Conservation (phyloP, 2,888 invertebrate species). For the Liposcelis brunnea region DNA sequence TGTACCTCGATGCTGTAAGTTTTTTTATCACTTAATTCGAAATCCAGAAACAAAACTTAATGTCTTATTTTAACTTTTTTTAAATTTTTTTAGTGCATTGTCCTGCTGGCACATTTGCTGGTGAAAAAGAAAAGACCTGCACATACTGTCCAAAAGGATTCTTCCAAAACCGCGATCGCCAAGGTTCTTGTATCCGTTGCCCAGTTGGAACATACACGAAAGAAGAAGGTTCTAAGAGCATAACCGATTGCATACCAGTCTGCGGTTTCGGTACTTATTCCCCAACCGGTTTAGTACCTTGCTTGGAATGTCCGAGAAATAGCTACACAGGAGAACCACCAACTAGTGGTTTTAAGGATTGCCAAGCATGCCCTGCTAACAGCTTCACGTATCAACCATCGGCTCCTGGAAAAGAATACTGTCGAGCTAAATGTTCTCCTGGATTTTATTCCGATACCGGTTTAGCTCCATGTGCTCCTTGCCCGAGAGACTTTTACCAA, state of each 20-base stretch:
- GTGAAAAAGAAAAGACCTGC: constrained; percentile 78
- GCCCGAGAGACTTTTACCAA: constrained; percentile 86
- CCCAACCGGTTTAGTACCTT: constrained; percentile 83
- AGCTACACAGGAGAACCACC: constrained; percentile 80
- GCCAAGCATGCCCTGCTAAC: constrained; percentile 78
- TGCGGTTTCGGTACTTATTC: constrained; percentile 94
- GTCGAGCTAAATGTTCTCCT: constrained; percentile 72
- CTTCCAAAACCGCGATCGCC: constrained; percentile 83
- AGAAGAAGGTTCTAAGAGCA: constrained; percentile 70
- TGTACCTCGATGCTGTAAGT: constrained; percentile 80
- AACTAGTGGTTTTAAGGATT: constrained; percentile 79
- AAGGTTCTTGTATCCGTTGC: constrained; percentile 78
- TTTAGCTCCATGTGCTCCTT: constrained; percentile 80
- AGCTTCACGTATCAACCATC: constrained; percentile 83
- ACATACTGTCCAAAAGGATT: constrained; percentile 81
- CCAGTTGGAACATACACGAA: constrained; percentile 84
- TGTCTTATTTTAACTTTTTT: constrained; percentile 9
- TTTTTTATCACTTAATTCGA: constrained; percentile 7
- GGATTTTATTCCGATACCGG: constrained; percentile 89
- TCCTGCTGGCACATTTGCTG: constrained; percentile 88
- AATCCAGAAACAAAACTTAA: constrained; percentile 2
- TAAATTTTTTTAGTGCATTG: constrained; percentile 59
- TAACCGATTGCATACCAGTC: constrained; percentile 77
- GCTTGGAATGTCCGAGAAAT: constrained; percentile 83
- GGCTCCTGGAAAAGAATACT: constrained; percentile 64